Base-by-base conservation (phyloP, 2,797 vertebrate species). In the Channa striata region DNA sequence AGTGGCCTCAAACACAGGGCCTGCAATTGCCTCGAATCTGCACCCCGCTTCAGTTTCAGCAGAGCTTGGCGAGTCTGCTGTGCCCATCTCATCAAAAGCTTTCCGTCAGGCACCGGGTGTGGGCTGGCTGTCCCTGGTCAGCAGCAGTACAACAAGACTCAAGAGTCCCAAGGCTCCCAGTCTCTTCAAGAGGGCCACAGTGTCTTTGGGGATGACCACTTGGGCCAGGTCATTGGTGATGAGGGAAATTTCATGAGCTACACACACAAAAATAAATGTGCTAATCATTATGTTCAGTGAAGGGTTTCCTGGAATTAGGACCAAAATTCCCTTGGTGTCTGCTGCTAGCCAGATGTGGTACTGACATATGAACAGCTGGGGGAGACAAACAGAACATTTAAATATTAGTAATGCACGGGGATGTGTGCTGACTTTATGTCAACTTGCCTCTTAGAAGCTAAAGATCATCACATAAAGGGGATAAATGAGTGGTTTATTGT, bases 341-440 rank as follows among this genome's bases (percentile, higher is more conserved):
- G 97, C 98, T 0, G 98, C 97, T 80, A 99, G 94, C 98, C 98
- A 99, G 77, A 99, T 98, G 85, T 99, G 98, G 86, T 99, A 99
- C 57, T 99, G 98, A 87, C 98, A 99, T 76, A 99, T 99, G 83
- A 99, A 99, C 37, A 99, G 96, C 98, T 99, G 77, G 66, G 57
- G 71, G 82, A 92, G 70, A 62, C 77, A 86, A 69, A 86, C 23
- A 62, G 39, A 54, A 13, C 43, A 30, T 21, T 8, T 20, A 48
- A 2, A 67, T 10, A 3, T 3, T 3, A 11, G 9, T 11, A 9
- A 61, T 39, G n/a, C 7, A n/a, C 17, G 7, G 5, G 21, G 9
- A 39, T n/a, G 13, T 46, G 12, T 44, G 47, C 36, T 2, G 1
- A 47, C 17, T 39, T 14, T 19, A 49, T 50, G 39, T 66, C 33